Evolutionary conservation across 2,888 invertebrate species (phyloP).

Genomic region (Synanthedon vespiformis): DNA sequence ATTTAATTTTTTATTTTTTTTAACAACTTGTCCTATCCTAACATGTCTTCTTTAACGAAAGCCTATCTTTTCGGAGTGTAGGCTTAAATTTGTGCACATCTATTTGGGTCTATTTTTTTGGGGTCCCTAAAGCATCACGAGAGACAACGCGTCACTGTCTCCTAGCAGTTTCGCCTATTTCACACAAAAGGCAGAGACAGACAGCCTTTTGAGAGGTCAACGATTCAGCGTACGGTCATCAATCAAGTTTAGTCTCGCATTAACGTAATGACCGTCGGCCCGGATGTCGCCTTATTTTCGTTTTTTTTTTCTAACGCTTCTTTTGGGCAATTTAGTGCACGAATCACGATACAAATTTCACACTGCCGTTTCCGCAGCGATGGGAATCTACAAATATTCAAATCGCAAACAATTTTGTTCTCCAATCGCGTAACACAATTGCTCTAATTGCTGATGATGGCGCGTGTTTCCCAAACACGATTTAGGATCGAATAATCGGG

Average conservation of each 20-base stretch:
- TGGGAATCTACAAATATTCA: slow-evolving; percentile 54
- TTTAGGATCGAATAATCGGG: neutral
- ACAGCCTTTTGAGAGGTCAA: slow-evolving; percentile 18
- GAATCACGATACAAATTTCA: slow-evolving; percentile 50
- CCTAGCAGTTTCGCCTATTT: neutral
- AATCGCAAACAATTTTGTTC: slow-evolving; percentile 24
- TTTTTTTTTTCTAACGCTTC: slow-evolving; percentile 32
- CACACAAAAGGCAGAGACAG: slow-evolving; percentile 6
- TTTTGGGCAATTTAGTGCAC: slow-evolving; percentile 56
- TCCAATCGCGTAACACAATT: slow-evolving; percentile 1
- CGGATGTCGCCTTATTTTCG: slow-evolving; percentile 65
- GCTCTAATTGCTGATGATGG: too few relatives aligned
- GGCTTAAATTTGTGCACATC: too few relatives aligned
- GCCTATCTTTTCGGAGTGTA: too few relatives aligned
- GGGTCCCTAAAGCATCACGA: neutral
- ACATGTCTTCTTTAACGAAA: too few relatives aligned
- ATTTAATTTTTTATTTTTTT: too few relatives aligned
- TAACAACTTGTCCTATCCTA: too few relatives aligned
- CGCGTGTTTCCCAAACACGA: too few relatives aligned
- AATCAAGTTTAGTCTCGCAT: slow-evolving; percentile 70
- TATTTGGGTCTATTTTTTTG: too few relatives aligned
- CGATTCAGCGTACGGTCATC: slow-evolving; percentile 43
- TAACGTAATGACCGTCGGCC: slow-evolving; percentile 66
- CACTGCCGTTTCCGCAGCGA: slow-evolving; percentile 52
- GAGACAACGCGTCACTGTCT: neutral